Evolutionary conservation across 2,888 invertebrate genomes (phyloP), one percentile per base, ranked within the genome.

Genomic region (Microchrysa polita): DNA sequence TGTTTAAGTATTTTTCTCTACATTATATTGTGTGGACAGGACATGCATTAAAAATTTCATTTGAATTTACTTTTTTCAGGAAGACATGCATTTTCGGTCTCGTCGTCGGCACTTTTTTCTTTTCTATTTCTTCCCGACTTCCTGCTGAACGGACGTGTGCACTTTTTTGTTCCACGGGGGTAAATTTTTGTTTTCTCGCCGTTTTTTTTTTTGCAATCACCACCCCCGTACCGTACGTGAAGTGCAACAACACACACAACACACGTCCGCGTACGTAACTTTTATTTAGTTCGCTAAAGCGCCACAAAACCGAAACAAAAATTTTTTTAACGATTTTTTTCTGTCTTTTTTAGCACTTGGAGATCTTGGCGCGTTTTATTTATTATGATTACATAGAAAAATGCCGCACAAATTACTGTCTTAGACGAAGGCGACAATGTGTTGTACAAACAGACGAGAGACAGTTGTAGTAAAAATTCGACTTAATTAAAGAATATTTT

Each of bases 401-500:
- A n/a, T n/a, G n/a, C n/a, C n/a, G n/a, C n/a, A n/a, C n/a, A n/a
- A n/a, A n/a, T 57, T n/a, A 1, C 22, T n/a, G n/a, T n/a, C n/a
- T n/a, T n/a, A n/a, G n/a, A n/a, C n/a, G n/a, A n/a, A n/a, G n/a
- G n/a, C n/a, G n/a, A n/a, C n/a, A n/a, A n/a, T n/a, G n/a, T n/a
- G n/a, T n/a, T n/a, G n/a, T n/a, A n/a, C n/a, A 1, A 57, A 34
- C 18, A 7, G 23, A n/a, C n/a, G 23, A 60, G 22, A 10, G 18
- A 44, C 22, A 60, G 12, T 60, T 60, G 48, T 40, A 76, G 57
- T 65, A 34, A 55, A 73, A 73, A 76, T 74, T n/a, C n/a, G n/a
- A n/a, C n/a, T 74, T 63, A 76, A 75, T 75, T 74, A 69, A n/a
- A 74, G 69, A 73, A 73, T 76, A 69, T 72, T 73, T n/a, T n/a